Base-by-base conservation (phyloP, 2,888 invertebrate species). In the Gisinianus flammeolus region DNA sequence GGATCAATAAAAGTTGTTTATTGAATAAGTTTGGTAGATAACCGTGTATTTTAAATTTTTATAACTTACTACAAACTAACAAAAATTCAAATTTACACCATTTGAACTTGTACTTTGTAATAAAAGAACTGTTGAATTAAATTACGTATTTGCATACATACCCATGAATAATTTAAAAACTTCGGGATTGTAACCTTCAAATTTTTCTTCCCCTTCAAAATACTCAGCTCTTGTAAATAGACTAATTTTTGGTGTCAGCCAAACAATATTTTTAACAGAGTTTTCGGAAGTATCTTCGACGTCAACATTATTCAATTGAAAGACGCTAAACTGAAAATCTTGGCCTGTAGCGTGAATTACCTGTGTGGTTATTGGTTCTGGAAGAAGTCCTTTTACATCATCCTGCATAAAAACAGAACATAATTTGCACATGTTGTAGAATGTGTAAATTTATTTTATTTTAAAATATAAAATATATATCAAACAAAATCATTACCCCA, bases 241-340 rank as follows among this genome's bases (percentile, higher is more conserved):
- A 82, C 91, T 88, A 72, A 92, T 87, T 82, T 89, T 87, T 26
- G 91, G 90, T 16, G 86, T 83, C 85, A 91, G 90, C 90, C 94
- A 97, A 91, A 93, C 94, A 82, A 93, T 89, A 87, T 97, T 97
- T 86, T 92, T 93, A 0, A 89, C 87, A 8, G 84, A 82, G 31
- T 90, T 90, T 30, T 90, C 88, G 19, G 85, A 86, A 0, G 90
- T 89, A 82, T 88, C 88, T 86, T 88, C 83, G 2, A 94, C 87
- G 87, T 94, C 90, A 52, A 94, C 88, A 0, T 94, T 94, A 85
- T 95, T 95, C 19, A 97, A 88, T 87, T 97, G 95, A 78, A 94
- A 91, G 24, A 94, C 90, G 4, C 93, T 92, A 86, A 96, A 95
- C 86, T 95, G 92, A 86, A 93, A 94, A 58, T 89, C 88, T 83